phyloP scores from a whole-genome alignment of 2,797 vertebrate genomes.

The Microctenopoma steveboyesi region DNA sequence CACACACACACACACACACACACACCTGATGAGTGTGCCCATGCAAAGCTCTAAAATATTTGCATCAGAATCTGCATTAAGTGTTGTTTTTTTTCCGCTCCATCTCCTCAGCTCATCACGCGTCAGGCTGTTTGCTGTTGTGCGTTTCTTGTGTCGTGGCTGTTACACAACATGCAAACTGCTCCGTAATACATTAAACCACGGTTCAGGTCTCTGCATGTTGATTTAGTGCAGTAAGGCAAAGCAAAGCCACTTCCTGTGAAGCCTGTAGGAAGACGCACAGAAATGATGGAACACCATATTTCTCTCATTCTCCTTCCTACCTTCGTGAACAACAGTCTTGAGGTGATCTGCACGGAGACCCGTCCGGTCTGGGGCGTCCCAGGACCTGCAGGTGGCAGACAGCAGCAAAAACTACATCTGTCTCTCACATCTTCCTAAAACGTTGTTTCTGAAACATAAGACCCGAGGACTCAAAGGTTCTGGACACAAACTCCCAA shows the following conservation, averaged over 20 bases:
- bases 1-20: background rate
- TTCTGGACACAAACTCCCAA: too few relatives aligned
- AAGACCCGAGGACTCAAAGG: too few relatives aligned
- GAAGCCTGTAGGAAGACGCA: background rate
- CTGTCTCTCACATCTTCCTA: background rate
- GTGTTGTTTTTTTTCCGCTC: background rate
- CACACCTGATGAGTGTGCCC: background rate
- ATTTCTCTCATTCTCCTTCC: constrained; percentile 27
- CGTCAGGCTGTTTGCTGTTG: background rate
- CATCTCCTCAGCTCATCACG: background rate
- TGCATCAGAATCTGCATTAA: background rate
- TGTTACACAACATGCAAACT: constrained; percentile 36
- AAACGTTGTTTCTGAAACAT: too few relatives aligned
- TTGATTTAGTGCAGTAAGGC: constrained; percentile 9
- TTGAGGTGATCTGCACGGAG: background rate
- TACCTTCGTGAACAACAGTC: constrained; percentile 1
- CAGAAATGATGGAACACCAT: too few relatives aligned
- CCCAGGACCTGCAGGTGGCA: background rate
- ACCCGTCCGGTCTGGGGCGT: background rate
- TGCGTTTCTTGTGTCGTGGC: background rate
- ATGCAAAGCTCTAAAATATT: background rate
- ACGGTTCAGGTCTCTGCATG: constrained; percentile 56
- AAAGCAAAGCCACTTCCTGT: background rate
- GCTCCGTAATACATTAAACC: background rate
- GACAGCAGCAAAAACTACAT: background rate